These are phyloP conservation scores for Mya arenaria DNA, from an alignment of 1,140 invertebrate species.

Conservation along the genomic window DNA sequence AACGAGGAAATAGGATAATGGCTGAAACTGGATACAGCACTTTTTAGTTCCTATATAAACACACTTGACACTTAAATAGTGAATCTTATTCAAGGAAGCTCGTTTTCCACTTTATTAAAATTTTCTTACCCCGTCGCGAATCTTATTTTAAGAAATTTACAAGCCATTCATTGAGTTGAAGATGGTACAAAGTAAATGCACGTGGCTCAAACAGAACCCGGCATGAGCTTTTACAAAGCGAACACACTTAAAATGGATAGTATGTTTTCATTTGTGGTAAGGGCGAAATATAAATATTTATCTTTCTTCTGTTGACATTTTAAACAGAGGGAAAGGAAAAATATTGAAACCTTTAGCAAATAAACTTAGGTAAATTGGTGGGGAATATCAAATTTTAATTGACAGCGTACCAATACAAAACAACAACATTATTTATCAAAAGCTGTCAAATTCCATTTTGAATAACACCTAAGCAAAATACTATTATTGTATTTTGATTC, in stretches of 20 bases:
- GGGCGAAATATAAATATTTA: slow-evolving; percentile 42
- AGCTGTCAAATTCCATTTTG: slow-evolving; percentile 1
- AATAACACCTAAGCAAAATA: slow-evolving; percentile 18
- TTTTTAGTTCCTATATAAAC: slow-evolving; percentile 50
- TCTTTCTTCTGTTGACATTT: slow-evolving; percentile 20
- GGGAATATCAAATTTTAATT: too few species aligned
- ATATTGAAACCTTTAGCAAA: not conserved
- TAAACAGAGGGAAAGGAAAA: slow-evolving; percentile 19
- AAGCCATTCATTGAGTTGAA: slow-evolving; percentile 12
- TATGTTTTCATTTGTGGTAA: slow-evolving; percentile 45
- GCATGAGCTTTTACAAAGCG: not conserved
- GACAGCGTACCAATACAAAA: too few species aligned
- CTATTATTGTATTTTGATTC: slow-evolving; percentile 14
- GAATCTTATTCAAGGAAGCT: slow-evolving; percentile 30
- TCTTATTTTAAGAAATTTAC: slow-evolving; percentile 29
- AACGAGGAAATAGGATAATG: slow-evolving; percentile 39
- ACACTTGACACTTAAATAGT: slow-evolving; percentile 31
- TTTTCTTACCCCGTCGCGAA: slow-evolving; percentile 39
- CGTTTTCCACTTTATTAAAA: slow-evolving; percentile 40
- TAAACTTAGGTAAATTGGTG: too few species aligned
- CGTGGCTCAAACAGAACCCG: slow-evolving; percentile 28
- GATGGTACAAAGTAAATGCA: slow-evolving; percentile 26
- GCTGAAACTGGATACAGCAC: slow-evolving; percentile 41
- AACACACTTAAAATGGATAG: slow-evolving; percentile 20
- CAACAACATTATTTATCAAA: too few species aligned